Evolutionary conservation across 2,797 vertebrate genomes (phyloP).

Genomic region (Fistularia tabacaria): DNA sequence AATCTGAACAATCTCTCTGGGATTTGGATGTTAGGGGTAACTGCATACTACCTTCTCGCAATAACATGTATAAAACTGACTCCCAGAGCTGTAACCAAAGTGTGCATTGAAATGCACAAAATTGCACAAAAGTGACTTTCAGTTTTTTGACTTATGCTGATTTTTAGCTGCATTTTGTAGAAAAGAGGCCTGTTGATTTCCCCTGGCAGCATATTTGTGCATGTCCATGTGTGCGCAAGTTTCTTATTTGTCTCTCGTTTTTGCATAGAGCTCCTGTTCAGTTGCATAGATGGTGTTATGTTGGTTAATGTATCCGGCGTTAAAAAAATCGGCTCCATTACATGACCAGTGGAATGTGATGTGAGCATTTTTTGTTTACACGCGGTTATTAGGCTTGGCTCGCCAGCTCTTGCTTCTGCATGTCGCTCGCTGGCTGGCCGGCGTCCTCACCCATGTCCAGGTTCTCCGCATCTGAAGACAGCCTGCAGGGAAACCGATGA

Average conservation of each 20-base stretch:
- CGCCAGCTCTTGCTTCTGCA: slow-evolving; percentile 52
- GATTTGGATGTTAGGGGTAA: no score
- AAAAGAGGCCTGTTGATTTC: slow-evolving; percentile 16
- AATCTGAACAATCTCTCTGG: not conserved
- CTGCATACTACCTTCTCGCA: no score
- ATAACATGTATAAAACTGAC: no score
- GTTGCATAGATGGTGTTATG: slow-evolving; percentile 24
- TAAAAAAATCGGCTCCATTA: not conserved
- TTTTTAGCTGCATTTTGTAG: slow-evolving; percentile 8
- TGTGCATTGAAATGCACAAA: no score
- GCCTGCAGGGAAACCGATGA: slow-evolving; percentile 40
- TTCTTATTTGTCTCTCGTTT: slow-evolving; percentile 1
- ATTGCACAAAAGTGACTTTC: no score
- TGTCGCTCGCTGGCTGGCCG: slow-evolving; percentile 27
- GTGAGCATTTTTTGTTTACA: no score
- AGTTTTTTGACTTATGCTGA: no score
- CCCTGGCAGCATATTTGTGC: slow-evolving; percentile 14
- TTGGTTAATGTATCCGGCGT: no score
- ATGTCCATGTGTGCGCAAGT: not conserved
- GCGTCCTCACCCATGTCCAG: slow-evolving; percentile 27
- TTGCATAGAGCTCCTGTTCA: slow-evolving; percentile 36
- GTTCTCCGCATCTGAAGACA: slow-evolving; percentile 24
- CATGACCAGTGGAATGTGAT: slow-evolving; percentile 1
- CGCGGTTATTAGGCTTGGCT: slow-evolving; percentile 25
- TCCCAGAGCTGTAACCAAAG: no score